Percentiles rank a stretch among this genome's conserved stretches.
Conservation (phyloP, 2,113 vertebrate genomes). For the Redunca redunca region DNA sequence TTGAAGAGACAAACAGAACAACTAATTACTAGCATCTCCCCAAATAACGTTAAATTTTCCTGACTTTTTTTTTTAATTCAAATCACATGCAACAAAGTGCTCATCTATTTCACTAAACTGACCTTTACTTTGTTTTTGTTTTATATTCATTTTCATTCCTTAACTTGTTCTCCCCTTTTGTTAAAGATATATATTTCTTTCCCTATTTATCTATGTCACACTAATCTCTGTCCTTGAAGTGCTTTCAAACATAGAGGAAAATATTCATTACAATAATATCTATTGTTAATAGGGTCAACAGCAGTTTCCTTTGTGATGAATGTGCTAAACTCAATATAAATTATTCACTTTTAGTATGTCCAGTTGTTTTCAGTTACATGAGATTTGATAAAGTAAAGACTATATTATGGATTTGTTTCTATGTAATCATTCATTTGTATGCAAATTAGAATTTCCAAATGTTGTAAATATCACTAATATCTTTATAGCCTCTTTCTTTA, state of each 20-base stretch:
- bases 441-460: background rate
- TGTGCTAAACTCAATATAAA: background rate
- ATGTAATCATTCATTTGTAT: background rate
- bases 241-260: background rate
- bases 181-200: background rate
- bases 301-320: background rate
- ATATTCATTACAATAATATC: background rate
- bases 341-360: background rate
- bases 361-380: background rate
- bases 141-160: background rate
- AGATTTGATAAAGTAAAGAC: background rate
- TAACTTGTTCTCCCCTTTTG: background rate
- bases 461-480: background rate
- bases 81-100: background rate
- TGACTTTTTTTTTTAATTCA: background rate
- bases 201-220: background rate
- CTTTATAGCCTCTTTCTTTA: background rate
- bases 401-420: background rate
- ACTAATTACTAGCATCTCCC: background rate
- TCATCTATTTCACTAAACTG: background rate
- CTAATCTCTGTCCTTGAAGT: background rate
- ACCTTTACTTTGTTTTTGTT: background rate
- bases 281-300: background rate
- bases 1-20: background rate
- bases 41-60: background rate